These are phyloP conservation scores for Iguana delicatissima DNA, from an alignment of 2,797 vertebrate genomes.

Conservation along the genomic window DNA sequence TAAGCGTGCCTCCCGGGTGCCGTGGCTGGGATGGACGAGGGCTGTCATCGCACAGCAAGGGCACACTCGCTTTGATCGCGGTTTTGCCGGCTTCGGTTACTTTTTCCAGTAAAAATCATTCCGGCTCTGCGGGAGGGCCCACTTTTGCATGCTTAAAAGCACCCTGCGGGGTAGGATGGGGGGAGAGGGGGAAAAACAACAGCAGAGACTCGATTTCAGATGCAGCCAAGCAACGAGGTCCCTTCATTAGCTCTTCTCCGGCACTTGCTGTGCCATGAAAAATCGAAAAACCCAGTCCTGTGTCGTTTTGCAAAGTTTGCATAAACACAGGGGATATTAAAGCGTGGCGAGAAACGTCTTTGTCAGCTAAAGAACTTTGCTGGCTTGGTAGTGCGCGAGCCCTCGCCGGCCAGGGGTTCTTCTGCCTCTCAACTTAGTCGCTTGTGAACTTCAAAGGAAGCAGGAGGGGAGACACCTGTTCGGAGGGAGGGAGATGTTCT, in stretches of 20 bases:
- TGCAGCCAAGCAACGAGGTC: neutral
- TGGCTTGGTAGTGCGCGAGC: too few species aligned
- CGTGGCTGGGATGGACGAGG: too few species aligned
- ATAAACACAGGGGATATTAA: neutral
- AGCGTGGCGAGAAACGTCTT: neutral
- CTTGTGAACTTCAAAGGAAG: too few species aligned
- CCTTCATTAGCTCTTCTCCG: neutral
- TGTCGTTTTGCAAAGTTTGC: slow-evolving; percentile 2
- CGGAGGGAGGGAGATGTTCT: too few species aligned
- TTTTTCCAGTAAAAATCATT: neutral
- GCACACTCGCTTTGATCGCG: too few species aligned
- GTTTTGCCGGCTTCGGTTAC: neutral
- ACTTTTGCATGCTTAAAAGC: too few species aligned
- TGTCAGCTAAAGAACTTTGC: neutral
- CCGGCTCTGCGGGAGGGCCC: too few species aligned
- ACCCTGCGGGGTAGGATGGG: neutral
- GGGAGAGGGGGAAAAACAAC: neutral
- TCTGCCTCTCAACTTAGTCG: too few species aligned
- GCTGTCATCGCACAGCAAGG: neutral
- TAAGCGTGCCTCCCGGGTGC: neutral
- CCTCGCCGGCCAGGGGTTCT: too few species aligned
- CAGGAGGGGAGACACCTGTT: too few species aligned
- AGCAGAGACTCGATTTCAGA: neutral
- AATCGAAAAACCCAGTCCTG: neutral
- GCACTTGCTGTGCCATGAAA: neutral